Conservation (phyloP, 2,113 vertebrate genomes). For the Toxotes chatareus region DNA sequence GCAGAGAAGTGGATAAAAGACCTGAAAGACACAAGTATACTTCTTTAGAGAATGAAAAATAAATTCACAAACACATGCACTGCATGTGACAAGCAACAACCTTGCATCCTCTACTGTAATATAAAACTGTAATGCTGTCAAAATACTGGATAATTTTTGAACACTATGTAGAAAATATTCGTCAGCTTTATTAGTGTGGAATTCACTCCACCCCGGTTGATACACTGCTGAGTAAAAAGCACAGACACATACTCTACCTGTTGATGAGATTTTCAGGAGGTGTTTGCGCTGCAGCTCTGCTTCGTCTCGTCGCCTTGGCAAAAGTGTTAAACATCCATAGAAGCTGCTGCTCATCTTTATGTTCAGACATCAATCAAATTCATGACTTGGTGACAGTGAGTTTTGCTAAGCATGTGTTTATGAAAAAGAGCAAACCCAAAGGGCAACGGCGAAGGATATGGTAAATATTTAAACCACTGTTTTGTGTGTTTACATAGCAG, state of each 20-base stretch:
- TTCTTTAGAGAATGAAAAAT: neutral
- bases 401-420: conserved; percentile 40
- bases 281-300: neutral
- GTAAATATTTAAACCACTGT: neutral
- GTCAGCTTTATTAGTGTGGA: neutral
- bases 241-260: conserved; percentile 25
- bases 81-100: neutral
- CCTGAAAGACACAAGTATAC: conserved; percentile 8
- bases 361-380: neutral
- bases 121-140: neutral
- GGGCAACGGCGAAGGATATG: neutral
- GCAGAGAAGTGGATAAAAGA: neutral
- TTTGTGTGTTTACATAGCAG: no score
- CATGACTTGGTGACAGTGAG: neutral
- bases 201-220: neutral
- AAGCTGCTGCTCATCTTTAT: neutral
- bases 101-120: neutral
- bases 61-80: neutral
- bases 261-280: neutral
- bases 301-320: neutral
- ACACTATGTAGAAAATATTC: neutral
- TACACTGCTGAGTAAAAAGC: neutral
- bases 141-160: neutral
- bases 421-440: conserved; percentile 43
- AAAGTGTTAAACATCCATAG: neutral